Evolutionary conservation across 1,140 invertebrate species (phyloP), one percentile per base, ranked within the genome.

Genomic region (Drosophila orena): DNA sequence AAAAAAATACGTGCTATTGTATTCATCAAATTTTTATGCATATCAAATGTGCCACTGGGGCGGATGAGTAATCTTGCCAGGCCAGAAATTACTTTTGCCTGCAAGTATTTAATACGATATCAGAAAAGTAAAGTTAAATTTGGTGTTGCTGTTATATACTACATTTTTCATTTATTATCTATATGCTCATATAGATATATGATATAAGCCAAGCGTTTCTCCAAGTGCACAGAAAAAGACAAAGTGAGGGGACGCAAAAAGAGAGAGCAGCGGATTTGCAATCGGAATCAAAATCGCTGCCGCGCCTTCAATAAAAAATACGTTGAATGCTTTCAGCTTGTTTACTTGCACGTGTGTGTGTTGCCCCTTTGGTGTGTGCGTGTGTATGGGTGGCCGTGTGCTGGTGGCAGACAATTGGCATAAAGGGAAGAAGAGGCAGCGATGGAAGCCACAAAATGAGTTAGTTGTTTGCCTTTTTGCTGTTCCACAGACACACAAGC

Each of bases 361-460:
- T n/a, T 47, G 46, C 22, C 49, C 8, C 37, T 4, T n/a, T 30
- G 4, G 15, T 57, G 15, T 49, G 8, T 52, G 35, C 49, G 8
- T 27, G 6, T 68, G 38, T 27, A 10, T 68, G 34, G 37, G 38
- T 46, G 40, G 44, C 14, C 22, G 40, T 62, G 37, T 62, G 49
- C 42, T 27, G 43, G 38, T 73, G 69, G 43, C 73, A 85, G 73
- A 85, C 81, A 86, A 85, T 86, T 81, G 81, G 59, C 78, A 83
- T 61, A 88, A 83, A 79, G 79, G 83, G 62, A 58, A 66, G 47
- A 66, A 59, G 55, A 70, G 68, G 70, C 59, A 52, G 70, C 75
- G 56, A 69, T 83, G 83, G 71, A 59, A 88, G 55, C 84, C 83
- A 70, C 83, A 88, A 89, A 88, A 88, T 88, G 79, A 88, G 83